These are phyloP conservation scores for Ganaspis brasiliensis DNA, from an alignment of 2,888 invertebrate species.

Conservation along the genomic window DNA sequence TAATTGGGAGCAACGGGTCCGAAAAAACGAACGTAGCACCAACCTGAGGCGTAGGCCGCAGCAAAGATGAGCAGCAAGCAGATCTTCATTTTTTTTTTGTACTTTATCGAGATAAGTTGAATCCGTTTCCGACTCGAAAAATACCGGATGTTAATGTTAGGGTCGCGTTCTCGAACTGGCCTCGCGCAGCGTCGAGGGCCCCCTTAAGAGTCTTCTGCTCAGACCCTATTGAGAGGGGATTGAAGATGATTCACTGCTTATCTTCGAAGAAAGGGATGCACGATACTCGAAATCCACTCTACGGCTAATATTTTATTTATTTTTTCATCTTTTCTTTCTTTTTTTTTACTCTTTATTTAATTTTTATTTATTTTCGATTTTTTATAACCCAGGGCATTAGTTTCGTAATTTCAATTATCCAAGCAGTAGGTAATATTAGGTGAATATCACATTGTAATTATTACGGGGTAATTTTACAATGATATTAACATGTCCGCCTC, in stretches of 20 bases:
- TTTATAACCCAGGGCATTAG: no score
- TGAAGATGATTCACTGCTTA: slow-evolving; percentile 76
- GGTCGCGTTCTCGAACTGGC: slow-evolving; percentile 80
- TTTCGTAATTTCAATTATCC: no score
- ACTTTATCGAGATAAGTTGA: slow-evolving; percentile 68
- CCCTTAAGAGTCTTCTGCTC: slow-evolving; percentile 79
- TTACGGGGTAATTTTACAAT: no score
- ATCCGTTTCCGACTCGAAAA: slow-evolving; percentile 75
- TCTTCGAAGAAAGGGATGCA: slow-evolving; percentile 48
- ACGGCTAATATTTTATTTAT: background rate
- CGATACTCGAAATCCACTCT: background rate
- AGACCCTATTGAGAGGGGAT: slow-evolving; percentile 73
- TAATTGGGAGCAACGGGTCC: slow-evolving; percentile 2
- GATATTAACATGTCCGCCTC: no score
- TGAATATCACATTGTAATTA: no score
- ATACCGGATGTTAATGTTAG: slow-evolving; percentile 79
- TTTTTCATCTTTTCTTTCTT: background rate
- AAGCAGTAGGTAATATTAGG: no score
- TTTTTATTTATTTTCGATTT: no score
- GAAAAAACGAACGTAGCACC: slow-evolving; percentile 67
- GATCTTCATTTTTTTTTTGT: slow-evolving; percentile 81
- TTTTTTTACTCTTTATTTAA: no score
- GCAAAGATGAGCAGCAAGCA: slow-evolving; percentile 83
- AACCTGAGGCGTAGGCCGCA: slow-evolving; percentile 83
- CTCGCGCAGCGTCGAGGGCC: slow-evolving; percentile 77